These are phyloP conservation scores for Frankliniella fusca DNA, from an alignment of 2,888 invertebrate species.

Conservation along the genomic window DNA sequence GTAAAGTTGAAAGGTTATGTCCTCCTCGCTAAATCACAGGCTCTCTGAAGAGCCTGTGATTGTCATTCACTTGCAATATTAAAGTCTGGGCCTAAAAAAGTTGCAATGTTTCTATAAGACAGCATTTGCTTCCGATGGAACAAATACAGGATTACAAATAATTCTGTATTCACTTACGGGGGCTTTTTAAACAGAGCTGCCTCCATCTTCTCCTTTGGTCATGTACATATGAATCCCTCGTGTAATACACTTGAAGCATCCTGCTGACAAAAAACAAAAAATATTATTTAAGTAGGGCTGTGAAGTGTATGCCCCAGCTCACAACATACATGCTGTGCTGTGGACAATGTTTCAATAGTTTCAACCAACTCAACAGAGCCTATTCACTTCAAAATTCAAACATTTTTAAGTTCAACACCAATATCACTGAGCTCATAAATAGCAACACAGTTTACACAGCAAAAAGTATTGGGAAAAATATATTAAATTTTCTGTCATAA, in stretches of 20 bases:
- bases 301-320: too few species aligned
- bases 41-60: not conserved
- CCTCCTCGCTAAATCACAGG: not conserved
- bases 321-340: too few species aligned
- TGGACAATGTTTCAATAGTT: too few species aligned
- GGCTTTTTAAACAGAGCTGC: not conserved
- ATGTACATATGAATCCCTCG: slow-evolving; percentile 13
- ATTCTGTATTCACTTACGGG: not conserved
- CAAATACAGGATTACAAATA: too few species aligned
- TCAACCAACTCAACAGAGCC: too few species aligned
- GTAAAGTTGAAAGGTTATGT: not conserved
- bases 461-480: too few species aligned
- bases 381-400: too few species aligned
- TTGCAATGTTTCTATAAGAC: not conserved
- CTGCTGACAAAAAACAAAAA: slow-evolving; percentile 1
- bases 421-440: too few species aligned
- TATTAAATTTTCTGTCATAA: too few species aligned
- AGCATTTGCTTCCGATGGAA: not conserved
- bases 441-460: too few species aligned
- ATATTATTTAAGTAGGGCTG: not conserved
- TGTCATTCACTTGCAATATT: not conserved
- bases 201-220: not conserved
- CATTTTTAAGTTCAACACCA: too few species aligned
- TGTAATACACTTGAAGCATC: slow-evolving; percentile 12
- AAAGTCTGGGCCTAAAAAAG: not conserved